A percentile compares a stretch with the other conserved stretches of the same genome.
Evolutionary conservation across 2,888 invertebrate genomes (phyloP).

Genomic region (Julus scandinavius): DNA sequence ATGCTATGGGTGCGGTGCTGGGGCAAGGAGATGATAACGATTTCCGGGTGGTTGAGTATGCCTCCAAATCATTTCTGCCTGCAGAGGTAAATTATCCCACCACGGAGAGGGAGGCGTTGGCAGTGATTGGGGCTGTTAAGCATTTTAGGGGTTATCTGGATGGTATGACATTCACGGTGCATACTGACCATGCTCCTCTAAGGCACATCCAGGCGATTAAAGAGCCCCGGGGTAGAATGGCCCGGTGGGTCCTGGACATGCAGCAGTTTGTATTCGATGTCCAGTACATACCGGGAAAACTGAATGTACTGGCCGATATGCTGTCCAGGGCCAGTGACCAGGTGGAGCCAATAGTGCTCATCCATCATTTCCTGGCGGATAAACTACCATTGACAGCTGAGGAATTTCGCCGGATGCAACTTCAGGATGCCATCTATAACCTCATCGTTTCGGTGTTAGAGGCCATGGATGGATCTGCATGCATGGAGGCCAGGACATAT

Average conservation of each 20-base stretch:
- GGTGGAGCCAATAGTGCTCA: neutral
- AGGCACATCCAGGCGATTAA: neutral
- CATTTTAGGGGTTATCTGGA: neutral
- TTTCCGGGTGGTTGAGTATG: no score
- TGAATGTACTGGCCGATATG: neutral
- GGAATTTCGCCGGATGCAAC: neutral
- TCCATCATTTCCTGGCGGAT: neutral
- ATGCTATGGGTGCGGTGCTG: neutral
- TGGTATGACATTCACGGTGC: neutral
- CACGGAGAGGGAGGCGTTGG: neutral
- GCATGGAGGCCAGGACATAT: neutral
- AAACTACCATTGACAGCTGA: neutral
- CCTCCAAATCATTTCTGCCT: neutral
- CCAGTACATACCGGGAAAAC: neutral
- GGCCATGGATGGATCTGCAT: neutral
- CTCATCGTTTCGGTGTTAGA: neutral
- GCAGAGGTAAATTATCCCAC: neutral
- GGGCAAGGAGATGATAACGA: neutral
- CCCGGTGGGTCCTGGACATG: neutral
- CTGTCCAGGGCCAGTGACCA: neutral
- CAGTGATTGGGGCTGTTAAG: neutral
- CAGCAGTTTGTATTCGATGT: neutral
- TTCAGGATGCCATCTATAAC: neutral
- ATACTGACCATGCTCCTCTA: neutral
- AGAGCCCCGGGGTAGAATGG: neutral